These are phyloP conservation scores for Sympetrum striolatum DNA, from an alignment of 2,888 invertebrate species.

Conservation along the genomic window DNA sequence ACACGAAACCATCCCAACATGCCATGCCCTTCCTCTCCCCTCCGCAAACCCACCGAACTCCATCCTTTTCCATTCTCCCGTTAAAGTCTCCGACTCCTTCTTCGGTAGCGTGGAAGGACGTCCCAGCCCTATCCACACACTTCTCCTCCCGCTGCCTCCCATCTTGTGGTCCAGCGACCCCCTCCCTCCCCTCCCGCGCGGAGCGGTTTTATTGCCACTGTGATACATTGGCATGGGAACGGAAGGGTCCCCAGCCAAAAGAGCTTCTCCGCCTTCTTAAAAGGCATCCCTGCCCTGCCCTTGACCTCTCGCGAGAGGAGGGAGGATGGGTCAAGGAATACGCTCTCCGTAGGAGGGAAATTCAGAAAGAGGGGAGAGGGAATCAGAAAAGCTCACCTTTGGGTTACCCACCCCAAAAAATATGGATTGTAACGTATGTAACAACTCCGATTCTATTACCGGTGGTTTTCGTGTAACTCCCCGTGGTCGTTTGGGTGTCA, in stretches of 20 bases:
- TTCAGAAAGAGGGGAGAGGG: neutral
- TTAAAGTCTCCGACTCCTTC: constrained; percentile 21
- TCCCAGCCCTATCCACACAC: neutral
- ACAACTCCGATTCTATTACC: constrained; percentile 34
- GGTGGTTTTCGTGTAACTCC: constrained; percentile 25
- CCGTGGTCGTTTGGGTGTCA: constrained; percentile 11
- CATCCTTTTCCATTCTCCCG: neutral
- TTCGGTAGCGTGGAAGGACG: constrained; percentile 20
- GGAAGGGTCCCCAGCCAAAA: constrained; percentile 32
- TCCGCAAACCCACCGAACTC: neutral
- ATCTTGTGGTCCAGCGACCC: neutral
- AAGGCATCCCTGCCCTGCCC: constrained; percentile 11
- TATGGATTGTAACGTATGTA: constrained; percentile 31
- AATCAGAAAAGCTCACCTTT: constrained; percentile 5
- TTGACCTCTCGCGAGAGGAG: constrained; percentile 12
- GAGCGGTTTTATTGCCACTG: constrained; percentile 36
- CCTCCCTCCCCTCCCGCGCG: neutral
- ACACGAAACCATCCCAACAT: constrained; percentile 27
- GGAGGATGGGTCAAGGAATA: constrained; percentile 12
- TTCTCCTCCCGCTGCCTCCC: neutral
- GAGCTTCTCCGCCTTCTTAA: constrained; percentile 1
- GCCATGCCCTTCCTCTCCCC: neutral
- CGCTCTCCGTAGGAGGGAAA: neutral
- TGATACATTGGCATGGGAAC: constrained; percentile 44
- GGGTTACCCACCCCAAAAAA: constrained; percentile 9